phyloP scores from a whole-genome alignment of 2,113 vertebrate species.

The Hippoglossus stenolepis region DNA sequence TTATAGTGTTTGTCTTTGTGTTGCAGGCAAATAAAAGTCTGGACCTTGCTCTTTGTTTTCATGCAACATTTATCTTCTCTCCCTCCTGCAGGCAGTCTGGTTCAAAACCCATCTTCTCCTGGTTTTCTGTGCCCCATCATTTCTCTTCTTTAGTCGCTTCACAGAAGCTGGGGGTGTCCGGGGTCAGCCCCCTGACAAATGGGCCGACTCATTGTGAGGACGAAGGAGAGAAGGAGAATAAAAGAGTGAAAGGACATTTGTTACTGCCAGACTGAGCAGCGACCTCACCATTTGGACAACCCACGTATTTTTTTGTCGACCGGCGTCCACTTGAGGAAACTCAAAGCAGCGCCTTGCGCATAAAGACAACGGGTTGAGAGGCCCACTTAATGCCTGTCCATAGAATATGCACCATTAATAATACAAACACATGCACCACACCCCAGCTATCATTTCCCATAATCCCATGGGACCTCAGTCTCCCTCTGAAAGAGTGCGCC shows the following conservation, averaged over 20 bases:
- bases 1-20: slow-evolving; percentile 4
- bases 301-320: slow-evolving; percentile 26
- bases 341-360: slow-evolving; percentile 71
- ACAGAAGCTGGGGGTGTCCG: slow-evolving; percentile 48
- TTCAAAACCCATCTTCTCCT: slow-evolving; percentile 25
- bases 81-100: slow-evolving; percentile 21
- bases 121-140: slow-evolving; percentile 37
- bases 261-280: slow-evolving; percentile 65
- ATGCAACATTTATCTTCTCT: slow-evolving; percentile 35
- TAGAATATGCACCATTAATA: slow-evolving; percentile 64
- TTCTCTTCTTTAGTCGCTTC: slow-evolving; percentile 42
- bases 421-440: slow-evolving; percentile 34
- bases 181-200: slow-evolving; percentile 77
- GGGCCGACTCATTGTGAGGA: slow-evolving; percentile 72
- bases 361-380: slow-evolving; percentile 67
- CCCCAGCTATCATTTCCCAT: slow-evolving; percentile 36
- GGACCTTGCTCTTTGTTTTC: slow-evolving; percentile 34
- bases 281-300: slow-evolving; percentile 61
- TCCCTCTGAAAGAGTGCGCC: slow-evolving; percentile 73
- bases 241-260: slow-evolving; percentile 77
- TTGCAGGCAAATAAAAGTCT: background rate
- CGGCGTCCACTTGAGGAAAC: slow-evolving; percentile 78
- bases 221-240: slow-evolving; percentile 56
- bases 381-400: slow-evolving; percentile 72
- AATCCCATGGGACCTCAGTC: slow-evolving; percentile 76